These are phyloP conservation scores for Sylvilagus floridanus DNA, from an alignment of 2,797 vertebrate species.

Conservation along the genomic window DNA sequence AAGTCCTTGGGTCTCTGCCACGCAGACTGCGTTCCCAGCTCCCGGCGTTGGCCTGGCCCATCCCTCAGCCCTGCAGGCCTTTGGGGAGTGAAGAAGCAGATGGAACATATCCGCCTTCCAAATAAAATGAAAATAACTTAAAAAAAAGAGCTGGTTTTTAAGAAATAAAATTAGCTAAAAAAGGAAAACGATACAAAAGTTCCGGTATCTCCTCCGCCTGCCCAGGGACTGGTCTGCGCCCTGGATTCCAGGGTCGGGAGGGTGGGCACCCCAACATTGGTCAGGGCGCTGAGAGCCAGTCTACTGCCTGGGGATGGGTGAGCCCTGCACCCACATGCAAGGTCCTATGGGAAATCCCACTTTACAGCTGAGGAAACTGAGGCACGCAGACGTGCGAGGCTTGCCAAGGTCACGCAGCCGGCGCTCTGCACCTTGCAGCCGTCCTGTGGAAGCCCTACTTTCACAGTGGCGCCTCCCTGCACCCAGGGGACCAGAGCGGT, in stretches of 20 bases:
- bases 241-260: background rate
- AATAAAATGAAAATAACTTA: no score
- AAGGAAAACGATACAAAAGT: background rate
- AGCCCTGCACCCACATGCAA: background rate
- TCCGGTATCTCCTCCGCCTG: background rate
- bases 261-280: rapidly evolving
- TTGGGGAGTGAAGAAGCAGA: no score
- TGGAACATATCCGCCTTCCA: no score
- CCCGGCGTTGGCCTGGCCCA: no score
- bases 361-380: conserved; percentile 21
- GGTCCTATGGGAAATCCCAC: background rate
- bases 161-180: no score
- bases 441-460: rapidly evolving
- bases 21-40: no score
- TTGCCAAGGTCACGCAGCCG: background rate
- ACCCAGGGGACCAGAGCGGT: background rate
- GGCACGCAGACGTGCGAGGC: background rate
- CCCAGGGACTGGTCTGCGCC: background rate
- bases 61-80: no score
- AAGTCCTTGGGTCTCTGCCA: no score
- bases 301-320: no score
- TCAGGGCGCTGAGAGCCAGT: background rate
- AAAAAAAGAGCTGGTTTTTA: no score
- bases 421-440: rapidly evolving
- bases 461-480: background rate